Base-by-base conservation (phyloP, 2,797 vertebrate species). In the Periophthalmus magnuspinnatus region DNA sequence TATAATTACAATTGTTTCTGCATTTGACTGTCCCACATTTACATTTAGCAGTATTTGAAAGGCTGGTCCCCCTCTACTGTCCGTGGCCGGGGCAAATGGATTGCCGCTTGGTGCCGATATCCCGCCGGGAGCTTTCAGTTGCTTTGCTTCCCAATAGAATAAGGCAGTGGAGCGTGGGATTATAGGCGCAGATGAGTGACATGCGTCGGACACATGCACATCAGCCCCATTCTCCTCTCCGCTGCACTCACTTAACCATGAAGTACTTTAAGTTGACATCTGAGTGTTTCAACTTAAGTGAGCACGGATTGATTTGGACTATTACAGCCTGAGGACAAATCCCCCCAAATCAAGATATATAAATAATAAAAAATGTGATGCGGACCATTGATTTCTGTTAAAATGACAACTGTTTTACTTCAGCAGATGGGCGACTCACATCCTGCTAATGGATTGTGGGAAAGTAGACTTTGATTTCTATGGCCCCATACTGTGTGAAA, bases 181-280 rank as follows among this genome's bases (percentile, higher is more conserved):
- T 77, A 57, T 59, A 77, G 69, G 56, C 68, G 38, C 62, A 68
- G 69, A 83, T 80, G 76, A 83, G 79, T 84, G 75, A 58, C 77
- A 81, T 77, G 69, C 33, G 41, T 28, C 57, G n/a, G n/a, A 41
- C 55, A 57, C 48, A 68, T 34, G 56, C 74, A 57, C 75, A 67
- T 17, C 62, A 55, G 74, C 68, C 62, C 79, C 45, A 65, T 70
- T 69, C 48, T 80, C 76, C 67, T 72, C 82, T 80, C 71, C 32
- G 76, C 62, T 80, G 57, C 76, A 81, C 83, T 89, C 80, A 82
- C 82, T 87, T 91, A 88, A 86, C 84, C 90, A 83, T 88, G 72
- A 86, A 84, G 86, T 82, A 79, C 66, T 89, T 16, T 78, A 84
- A 84, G 81, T 81, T 91, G 91, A 89, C 89, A 63, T 19, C 66